Base-by-base conservation (phyloP, 1,140 invertebrate genomes). In the Drosophila lini region DNA sequence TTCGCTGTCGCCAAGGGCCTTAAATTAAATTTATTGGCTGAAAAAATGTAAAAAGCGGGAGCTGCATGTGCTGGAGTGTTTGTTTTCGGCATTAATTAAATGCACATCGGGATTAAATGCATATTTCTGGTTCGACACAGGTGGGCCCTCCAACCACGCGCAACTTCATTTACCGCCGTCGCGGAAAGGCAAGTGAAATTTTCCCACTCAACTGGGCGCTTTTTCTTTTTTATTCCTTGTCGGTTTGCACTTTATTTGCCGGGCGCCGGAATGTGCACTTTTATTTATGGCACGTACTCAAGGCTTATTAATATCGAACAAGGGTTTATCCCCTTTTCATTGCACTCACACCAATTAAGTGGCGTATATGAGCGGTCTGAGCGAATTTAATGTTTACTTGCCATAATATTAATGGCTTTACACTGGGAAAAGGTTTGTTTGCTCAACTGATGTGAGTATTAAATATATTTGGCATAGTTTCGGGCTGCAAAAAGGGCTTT, bases 41-140 rank as follows among this genome's bases (percentile, higher is more conserved):
- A 67, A 67, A 81, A 85, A 74, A 64, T 38, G 50, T 57, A 70
- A 22, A 42, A 55, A 67, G 56, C 42, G 7, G 10, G 11, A 25
- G 28, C 16, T 36, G 48, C 15, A 36, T 25, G 50, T 40, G 56
- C n/a, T 45, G 55, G 28, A 77, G 78, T 83, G 76, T 89, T 88
- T 88, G 74, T 80, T 59, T 77, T 83, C 57, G 52, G 69, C 58
- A 80, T 89, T 89, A 86, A 86, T 89, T 80, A 86, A 88, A 89
- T 83, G 83, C 78, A 74, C 80, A 89, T 67, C 68, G 58, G 68
- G 61, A 77, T 77, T 77, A 83, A 82, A 83, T 77, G 83, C 64
- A 80, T 70, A 78, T 88, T 85, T 82, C 63, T 67, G 63, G 45
- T 56, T 61, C 60, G 41, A 44, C 32, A 44, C 64, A 70, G 62